A percentile compares a stretch with the other conserved stretches of the same genome.
phyloP scores from a whole-genome alignment of 2,113 vertebrate genomes.

The Trichomycterus rosablanca region DNA sequence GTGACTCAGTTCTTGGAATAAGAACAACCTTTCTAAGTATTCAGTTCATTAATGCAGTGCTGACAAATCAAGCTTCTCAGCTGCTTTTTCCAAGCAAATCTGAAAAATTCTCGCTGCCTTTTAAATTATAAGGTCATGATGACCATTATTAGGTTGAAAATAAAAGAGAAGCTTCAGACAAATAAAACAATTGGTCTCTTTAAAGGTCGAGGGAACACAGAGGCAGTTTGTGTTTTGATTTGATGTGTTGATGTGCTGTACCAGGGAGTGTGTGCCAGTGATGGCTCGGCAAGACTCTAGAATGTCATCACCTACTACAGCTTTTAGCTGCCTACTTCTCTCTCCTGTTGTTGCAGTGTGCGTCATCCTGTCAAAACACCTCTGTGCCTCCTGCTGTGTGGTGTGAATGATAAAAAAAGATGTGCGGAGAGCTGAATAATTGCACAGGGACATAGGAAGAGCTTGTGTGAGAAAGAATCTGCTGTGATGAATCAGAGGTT shows the following conservation, averaged over 20 bases:
- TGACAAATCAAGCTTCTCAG: conserved; percentile 22
- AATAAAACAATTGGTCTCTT: conserved; percentile 9
- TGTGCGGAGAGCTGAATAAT: conserved; percentile 33
- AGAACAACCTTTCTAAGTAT: conserved; percentile 9
- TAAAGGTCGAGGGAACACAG: conserved; percentile 20
- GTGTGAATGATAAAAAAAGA: conserved; percentile 32
- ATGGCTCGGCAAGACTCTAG: conserved; percentile 16
- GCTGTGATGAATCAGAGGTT: conserved; percentile 43
- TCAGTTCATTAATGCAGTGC: conserved; percentile 13
- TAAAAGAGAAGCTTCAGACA: too few species aligned
- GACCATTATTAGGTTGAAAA: too few species aligned
- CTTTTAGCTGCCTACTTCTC: conserved; percentile 18
- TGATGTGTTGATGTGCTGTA: conserved; percentile 14
- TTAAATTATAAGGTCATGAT: conserved; percentile 4
- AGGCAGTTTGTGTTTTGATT: conserved; percentile 17
- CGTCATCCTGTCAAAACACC: conserved; percentile 37
- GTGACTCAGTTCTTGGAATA: conserved; percentile 29
- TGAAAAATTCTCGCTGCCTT: background rate
- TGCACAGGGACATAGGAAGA: conserved; percentile 26
- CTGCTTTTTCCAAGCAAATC: conserved; percentile 14
- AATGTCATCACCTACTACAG: conserved; percentile 24
- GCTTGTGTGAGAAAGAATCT: conserved; percentile 33
- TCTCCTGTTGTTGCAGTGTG: conserved; percentile 19
- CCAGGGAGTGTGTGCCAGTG: conserved; percentile 25
- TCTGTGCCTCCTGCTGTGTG: conserved; percentile 25